phyloP scores from a whole-genome alignment of 2,797 vertebrate species.

The Hydrocynus forskahlii region DNA sequence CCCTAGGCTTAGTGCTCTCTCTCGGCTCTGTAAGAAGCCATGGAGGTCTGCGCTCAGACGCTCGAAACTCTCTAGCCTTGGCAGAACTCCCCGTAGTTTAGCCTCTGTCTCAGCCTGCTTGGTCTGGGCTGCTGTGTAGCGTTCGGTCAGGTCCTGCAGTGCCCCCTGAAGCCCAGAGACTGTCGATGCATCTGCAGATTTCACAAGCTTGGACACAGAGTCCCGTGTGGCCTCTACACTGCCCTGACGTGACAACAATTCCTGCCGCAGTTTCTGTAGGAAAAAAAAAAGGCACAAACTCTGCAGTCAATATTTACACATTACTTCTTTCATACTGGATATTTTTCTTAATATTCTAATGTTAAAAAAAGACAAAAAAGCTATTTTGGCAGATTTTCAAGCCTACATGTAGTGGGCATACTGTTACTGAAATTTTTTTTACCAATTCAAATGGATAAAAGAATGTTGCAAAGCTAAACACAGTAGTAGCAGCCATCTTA shows the following conservation, averaged over 20 bases:
- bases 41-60: slow-evolving; percentile 84
- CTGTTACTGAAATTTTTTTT: not conserved
- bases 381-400: not conserved
- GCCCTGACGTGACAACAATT: slow-evolving; percentile 90
- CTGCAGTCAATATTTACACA: too few relatives aligned
- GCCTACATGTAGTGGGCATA: not conserved
- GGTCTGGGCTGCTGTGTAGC: slow-evolving; percentile 80
- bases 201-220: slow-evolving; percentile 86
- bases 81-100: slow-evolving; percentile 84
- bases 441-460: not conserved
- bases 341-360: too few relatives aligned
- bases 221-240: slow-evolving; percentile 91
- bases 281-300: too few relatives aligned
- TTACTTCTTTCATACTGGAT: too few relatives aligned
- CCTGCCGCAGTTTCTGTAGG: slow-evolving; percentile 90
- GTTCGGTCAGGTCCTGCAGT: slow-evolving; percentile 80
- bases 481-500: not conserved
- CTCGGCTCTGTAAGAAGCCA: slow-evolving; percentile 83
- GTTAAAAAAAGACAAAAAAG: too few relatives aligned
- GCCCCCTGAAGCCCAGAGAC: slow-evolving; percentile 84
- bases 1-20: slow-evolving; percentile 79
- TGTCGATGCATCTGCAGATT: slow-evolving; percentile 82
- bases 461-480: not conserved
- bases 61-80: slow-evolving; percentile 88
- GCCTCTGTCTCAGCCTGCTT: slow-evolving; percentile 83